Base-by-base conservation (phyloP, 1,140 invertebrate species). In the Brachionus sp. region DNA sequence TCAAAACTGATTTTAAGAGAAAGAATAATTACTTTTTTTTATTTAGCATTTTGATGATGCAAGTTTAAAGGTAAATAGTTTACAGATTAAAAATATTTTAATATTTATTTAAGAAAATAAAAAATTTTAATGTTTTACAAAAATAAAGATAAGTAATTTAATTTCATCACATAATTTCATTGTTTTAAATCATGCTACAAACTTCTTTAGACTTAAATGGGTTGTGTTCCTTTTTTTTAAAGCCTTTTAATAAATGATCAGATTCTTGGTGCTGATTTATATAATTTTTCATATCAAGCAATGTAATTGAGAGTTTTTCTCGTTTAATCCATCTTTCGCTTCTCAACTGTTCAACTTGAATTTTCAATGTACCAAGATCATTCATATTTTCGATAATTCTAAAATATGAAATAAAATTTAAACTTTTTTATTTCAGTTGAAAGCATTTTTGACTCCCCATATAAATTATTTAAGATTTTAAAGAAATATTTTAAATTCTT, bases 331-430 rank as follows among this genome's bases (percentile, higher is more conserved):
- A 7, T 16, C 25, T 62, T 12, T 80, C 77, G 25, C 5, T 33
- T 80, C 37, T 80, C 10, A 80, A 37, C 42, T 80, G 77, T 42
- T 80, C 77, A n/a, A 80, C 77, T 62, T 80, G 77, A 10, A 62
- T 23, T 80, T 44, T 57, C 37, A 80, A 23, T 37, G 29, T 12
- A 10, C 6, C 13, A 42, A 80, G 16, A 80, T 80, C 39, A 62
- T 80, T 80, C 77, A 80, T 80, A n/a, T 46, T 75, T 46, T 75
- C 37, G 35, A 5, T 50, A 19, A 19, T 25, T 75, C 19, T 25
- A 75, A 75, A 75, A 50, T 46, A 9, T 16, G 10, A 16, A 3
- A 73, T 39, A 73, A 23, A 73, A 42, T 73, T 42, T 7, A 57
- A 57, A 57, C 9, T 19, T 57, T 19, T 19, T 23, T 5, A 50